Evolutionary conservation across 2,113 vertebrate genomes (phyloP), one percentile per base, ranked within the genome.

Genomic region (Polypterus bichir): DNA sequence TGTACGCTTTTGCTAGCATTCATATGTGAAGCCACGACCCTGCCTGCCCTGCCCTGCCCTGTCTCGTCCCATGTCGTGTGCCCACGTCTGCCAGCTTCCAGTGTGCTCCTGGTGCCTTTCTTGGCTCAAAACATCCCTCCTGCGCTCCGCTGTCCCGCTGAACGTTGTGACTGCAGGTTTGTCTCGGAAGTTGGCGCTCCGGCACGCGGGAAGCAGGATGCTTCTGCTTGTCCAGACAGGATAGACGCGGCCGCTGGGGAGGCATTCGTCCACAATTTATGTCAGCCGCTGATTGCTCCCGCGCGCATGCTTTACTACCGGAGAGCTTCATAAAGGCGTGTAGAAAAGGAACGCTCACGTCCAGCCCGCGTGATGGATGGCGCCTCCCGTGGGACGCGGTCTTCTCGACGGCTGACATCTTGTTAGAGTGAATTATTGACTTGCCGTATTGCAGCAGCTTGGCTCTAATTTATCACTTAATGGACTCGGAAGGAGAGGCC

Each of bases 181-280:
- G 27, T 27, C 27, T 27, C 27, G 27, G 27, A 27, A 1, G 27
- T 27, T 27, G 27, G 27, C 27, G 27, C 27, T 27, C 27, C 27
- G 27, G 51, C 10, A 4, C 51, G 10, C 11, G 46, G 53, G 61
- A 47, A 48, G 51, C 61, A 55, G 53, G 46, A 48, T 55, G 54
- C 44, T 62, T 9, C 61, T 46, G 45, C 51, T 62, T 62, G 51
- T 47, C 60, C 61, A 55, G 54, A 55, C 61, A 62, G 61, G 61
- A 62, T 53, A 11, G 46, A 48, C 53, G 44, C 54, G n/a, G 47
- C 48, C n/a, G 45, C 9, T 46, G 5, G 10, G 48, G 61, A 46
- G 47, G 10, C 61, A 47, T 62, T 53, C 47, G 47, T 55, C 53
- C 54, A 47, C 47, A 47, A 54, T 45, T 46, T 48, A 48, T 27